Conservation (phyloP, 1,140 invertebrate species). For the Neodiprion virginianus region DNA sequence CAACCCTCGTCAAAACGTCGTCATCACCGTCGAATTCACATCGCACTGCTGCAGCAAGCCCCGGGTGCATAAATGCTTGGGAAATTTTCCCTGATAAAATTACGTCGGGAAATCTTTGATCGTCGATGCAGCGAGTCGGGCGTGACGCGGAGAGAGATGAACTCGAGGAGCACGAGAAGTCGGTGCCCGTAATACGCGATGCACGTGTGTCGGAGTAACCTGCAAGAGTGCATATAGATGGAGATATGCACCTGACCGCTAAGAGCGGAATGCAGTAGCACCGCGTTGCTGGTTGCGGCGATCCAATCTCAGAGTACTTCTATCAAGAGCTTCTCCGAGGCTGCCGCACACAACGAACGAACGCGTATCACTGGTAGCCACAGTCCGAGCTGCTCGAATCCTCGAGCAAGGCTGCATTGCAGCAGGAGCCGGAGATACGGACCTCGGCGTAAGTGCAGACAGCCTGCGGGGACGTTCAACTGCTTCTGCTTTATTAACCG, state of each 20-base stretch:
- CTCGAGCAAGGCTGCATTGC: background rate
- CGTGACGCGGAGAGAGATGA: too few relatives aligned
- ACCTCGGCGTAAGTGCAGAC: background rate
- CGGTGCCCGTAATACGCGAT: too few relatives aligned
- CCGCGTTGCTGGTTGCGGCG: background rate
- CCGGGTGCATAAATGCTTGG: too few relatives aligned
- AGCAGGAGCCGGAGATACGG: background rate
- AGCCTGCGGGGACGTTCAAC: constrained; percentile 1
- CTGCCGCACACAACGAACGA: background rate
- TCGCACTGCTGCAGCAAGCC: too few relatives aligned
- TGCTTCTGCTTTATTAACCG: background rate
- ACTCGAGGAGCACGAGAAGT: too few relatives aligned
- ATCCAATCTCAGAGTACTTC: constrained; percentile 1
- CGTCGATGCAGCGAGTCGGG: too few relatives aligned
- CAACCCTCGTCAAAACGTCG: too few relatives aligned
- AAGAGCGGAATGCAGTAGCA: constrained; percentile 6
- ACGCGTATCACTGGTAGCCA: constrained; percentile 2
- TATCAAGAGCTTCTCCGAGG: constrained; percentile 6
- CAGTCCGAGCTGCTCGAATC: background rate
- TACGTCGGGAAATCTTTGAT: background rate
- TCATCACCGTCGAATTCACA: too few relatives aligned
- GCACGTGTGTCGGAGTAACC: too few relatives aligned
- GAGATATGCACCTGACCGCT: background rate
- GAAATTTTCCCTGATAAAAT: too few relatives aligned
- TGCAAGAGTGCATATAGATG: background rate